phyloP scores from a whole-genome alignment of 2,888 invertebrate genomes.

The Melieria picta region DNA sequence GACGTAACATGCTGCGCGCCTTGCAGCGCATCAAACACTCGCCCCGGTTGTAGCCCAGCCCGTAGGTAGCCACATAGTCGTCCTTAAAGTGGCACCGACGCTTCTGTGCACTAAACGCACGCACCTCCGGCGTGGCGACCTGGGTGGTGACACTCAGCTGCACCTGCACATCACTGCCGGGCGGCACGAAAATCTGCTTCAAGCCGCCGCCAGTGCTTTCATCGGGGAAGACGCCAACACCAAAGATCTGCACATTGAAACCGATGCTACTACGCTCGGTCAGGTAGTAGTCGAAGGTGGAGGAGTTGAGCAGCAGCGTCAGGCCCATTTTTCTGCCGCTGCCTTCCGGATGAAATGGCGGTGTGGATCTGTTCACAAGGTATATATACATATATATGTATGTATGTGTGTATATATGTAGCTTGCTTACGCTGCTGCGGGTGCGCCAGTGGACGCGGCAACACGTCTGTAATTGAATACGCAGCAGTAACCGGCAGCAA shows the following conservation, averaged over 20 bases:
- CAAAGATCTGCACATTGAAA: slow-evolving; percentile 51
- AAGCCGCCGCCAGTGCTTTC: slow-evolving; percentile 40
- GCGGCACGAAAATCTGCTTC: slow-evolving; percentile 44
- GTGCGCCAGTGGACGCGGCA: background rate
- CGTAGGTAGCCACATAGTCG: slow-evolving; percentile 44
- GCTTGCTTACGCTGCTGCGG: slow-evolving; percentile 19
- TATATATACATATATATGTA: background rate
- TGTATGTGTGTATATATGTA: background rate
- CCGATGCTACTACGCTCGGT: slow-evolving; percentile 43
- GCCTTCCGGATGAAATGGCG: slow-evolving; percentile 22
- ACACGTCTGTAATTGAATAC: slow-evolving; percentile 48
- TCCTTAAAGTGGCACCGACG: slow-evolving; percentile 54
- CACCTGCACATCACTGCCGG: slow-evolving; percentile 45
- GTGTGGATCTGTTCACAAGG: background rate
- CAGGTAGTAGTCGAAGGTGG: slow-evolving; percentile 50
- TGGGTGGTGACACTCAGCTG: slow-evolving; percentile 43
- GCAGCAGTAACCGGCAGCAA: slow-evolving; percentile 53
- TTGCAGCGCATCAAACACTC: slow-evolving; percentile 54
- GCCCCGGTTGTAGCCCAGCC: slow-evolving; percentile 42
- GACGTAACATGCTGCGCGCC: slow-evolving; percentile 41
- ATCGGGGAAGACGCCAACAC: slow-evolving; percentile 47
- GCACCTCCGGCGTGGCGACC: slow-evolving; percentile 43
- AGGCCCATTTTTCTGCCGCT: slow-evolving; percentile 45
- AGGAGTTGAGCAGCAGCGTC: slow-evolving; percentile 50
- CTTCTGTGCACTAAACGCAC: slow-evolving; percentile 41